phyloP scores from a whole-genome alignment of 2,113 vertebrate genomes.

The Caretta caretta region DNA sequence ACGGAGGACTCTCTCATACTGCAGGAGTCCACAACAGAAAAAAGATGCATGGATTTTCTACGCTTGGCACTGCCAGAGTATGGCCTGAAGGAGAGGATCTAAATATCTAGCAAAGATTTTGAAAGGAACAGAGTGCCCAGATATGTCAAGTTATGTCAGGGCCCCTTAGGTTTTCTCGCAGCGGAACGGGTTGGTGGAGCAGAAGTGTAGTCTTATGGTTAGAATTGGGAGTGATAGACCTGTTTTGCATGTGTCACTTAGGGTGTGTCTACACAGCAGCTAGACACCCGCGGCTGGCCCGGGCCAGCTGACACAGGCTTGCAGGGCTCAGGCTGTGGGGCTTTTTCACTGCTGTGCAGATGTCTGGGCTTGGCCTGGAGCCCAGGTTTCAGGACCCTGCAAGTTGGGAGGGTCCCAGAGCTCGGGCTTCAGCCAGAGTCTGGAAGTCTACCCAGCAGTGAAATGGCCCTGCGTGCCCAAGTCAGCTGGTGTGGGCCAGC shows the following conservation, averaged over 20 bases:
- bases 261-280: neutral
- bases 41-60: neutral
- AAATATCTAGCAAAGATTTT: neutral
- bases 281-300: no score
- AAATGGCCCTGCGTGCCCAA: neutral
- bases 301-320: no score
- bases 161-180: neutral
- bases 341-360: neutral
- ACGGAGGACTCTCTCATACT: neutral
- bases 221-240: neutral
- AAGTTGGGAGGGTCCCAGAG: no score
- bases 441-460: neutral
- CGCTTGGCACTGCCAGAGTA: neutral
- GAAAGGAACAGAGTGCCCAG: neutral
- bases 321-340: no score
- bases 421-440: no score
- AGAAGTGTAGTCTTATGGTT: neutral
- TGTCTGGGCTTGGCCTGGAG: neutral
- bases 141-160: neutral
- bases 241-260: neutral
- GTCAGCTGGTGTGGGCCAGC: neutral
- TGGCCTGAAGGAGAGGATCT: neutral
- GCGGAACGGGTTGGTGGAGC: neutral
- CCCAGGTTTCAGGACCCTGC: neutral
- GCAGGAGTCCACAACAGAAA: neutral